phyloP scores from a whole-genome alignment of 2,888 invertebrate genomes.

The Pheosia tremula region DNA sequence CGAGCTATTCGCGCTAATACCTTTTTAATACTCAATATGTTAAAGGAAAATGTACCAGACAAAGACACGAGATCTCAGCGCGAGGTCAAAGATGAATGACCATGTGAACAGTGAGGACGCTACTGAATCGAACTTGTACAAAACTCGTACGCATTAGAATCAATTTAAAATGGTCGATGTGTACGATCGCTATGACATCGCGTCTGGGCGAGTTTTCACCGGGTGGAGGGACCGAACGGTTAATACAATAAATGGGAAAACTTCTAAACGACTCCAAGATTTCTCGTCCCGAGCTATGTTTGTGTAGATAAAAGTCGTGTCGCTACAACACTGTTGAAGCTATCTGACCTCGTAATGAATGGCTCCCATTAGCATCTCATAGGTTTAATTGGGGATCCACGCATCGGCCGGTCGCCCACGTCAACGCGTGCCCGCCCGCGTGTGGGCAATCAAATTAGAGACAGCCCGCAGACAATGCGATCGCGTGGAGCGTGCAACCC shows the following conservation, averaged over 20 bases:
- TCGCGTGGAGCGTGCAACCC: constrained; percentile 75
- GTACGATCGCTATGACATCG: constrained; percentile 66
- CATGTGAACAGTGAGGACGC: constrained; percentile 71
- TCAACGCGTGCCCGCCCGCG: constrained; percentile 62
- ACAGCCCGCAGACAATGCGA: constrained; percentile 72
- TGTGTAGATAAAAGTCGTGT: constrained; percentile 55
- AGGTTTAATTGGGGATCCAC: constrained; percentile 76
- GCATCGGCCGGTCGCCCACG: constrained; percentile 67
- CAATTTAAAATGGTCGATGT: constrained; percentile 75
- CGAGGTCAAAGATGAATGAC: constrained; percentile 82
- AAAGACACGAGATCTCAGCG: constrained; percentile 53
- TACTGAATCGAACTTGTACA: constrained; percentile 69
- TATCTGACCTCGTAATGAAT: constrained; percentile 68
- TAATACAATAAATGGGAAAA: constrained; percentile 60
- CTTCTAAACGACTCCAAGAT: constrained; percentile 52
- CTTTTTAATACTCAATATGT: constrained; percentile 59
- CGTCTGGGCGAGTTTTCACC: constrained; percentile 63
- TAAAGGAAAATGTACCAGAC: constrained; percentile 54
- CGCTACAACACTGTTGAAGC: constrained; percentile 46
- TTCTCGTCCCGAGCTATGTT: constrained; percentile 28
- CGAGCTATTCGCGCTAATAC: constrained; percentile 71
- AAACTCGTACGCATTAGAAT: constrained; percentile 77
- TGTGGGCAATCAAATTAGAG: constrained; percentile 80
- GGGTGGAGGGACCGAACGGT: constrained; percentile 40
- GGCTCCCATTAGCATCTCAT: constrained; percentile 72